Evolutionary conservation across 2,888 invertebrate species (phyloP).

Genomic region (Cylloceria caligata): DNA sequence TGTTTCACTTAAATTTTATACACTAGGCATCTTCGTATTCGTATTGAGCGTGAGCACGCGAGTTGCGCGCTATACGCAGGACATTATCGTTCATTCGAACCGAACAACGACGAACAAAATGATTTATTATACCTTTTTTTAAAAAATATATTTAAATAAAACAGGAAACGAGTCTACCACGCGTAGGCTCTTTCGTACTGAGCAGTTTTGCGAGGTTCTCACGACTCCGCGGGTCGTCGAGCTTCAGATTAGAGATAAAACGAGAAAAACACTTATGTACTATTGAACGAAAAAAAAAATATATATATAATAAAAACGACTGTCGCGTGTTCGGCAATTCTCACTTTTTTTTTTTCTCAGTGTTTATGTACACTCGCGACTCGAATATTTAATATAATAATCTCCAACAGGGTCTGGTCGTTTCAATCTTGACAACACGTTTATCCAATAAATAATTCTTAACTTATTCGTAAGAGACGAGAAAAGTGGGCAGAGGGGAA

Average conservation of each 20-base stretch:
- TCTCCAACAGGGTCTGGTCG: constrained; percentile 6
- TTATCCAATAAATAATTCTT: constrained; percentile 63
- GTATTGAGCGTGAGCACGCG: constrained; percentile 32
- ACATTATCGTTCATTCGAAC: constrained; percentile 16
- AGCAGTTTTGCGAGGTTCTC: constrained; percentile 22
- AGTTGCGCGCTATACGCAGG: constrained; percentile 33
- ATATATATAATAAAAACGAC: too few relatives aligned
- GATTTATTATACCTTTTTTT: not conserved
- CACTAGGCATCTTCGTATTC: constrained; percentile 50
- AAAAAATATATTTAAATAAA: constrained; percentile 24
- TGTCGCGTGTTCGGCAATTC: constrained; percentile 10
- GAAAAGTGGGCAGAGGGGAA: constrained; percentile 39
- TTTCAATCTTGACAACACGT: constrained; percentile 41
- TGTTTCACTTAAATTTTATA: constrained; percentile 10
- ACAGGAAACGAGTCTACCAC: constrained; percentile 7
- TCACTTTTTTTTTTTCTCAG: constrained; percentile 19
- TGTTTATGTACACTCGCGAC: constrained; percentile 39
- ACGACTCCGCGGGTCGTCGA: constrained; percentile 7
- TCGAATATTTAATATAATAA: constrained; percentile 31
- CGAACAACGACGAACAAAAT: constrained; percentile 27
- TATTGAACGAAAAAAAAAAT: constrained; percentile 33
- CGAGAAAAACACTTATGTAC: constrained; percentile 14
- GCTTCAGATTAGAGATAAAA: constrained; percentile 11
- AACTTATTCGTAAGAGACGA: constrained; percentile 48
- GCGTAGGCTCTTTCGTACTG: constrained; percentile 20